Evolutionary conservation across 2,888 invertebrate genomes (phyloP), one percentile per base, ranked within the genome.

Genomic region (Cacoxenus indagator): DNA sequence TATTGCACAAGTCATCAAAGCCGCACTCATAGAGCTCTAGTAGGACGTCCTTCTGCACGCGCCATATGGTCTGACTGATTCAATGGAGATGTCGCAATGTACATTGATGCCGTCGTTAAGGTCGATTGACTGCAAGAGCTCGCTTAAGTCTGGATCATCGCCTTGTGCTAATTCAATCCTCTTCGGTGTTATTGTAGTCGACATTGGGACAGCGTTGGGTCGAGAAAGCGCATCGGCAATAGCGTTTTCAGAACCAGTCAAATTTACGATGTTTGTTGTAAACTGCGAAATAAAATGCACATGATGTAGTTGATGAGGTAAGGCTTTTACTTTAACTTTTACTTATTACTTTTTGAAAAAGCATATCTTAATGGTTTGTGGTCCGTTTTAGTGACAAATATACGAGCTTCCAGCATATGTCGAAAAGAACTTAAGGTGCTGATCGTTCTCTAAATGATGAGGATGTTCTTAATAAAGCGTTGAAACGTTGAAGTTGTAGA

Each of bases 161-260:
- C 46, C n/a, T 46, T 46, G 14, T 46, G 3, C 19, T 48, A 2
- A 8, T 19, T 48, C 48, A 4, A 48, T 48, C 17, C 17, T n/a
- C 48, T 48, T 17, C 19, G 17, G 0, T n/a, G 19, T 48, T 17
- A 48, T 48, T 8, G 17, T 29, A 1, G 26, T 46, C 2, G 70
- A 67, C 65, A 68, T 45, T 6, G 29, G 8, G 29, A 72, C 43
- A 0, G 65, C 70, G 29, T 67, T 54, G 4, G 70, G 0, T 55
- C 67, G 19, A 2, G 69, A 70, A 19, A 72, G 43, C 6, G 66
- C 64, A 19, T 72, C 69, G 17, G 70, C 68, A 9, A 72, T 68
- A 1, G 37, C 14, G 43, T 69, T 71, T n/a, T 62, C 67, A 17
- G 61, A 17, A 11, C 69, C 65, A 9, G 45, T 29, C 17, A 65